phyloP scores from a whole-genome alignment of 1,140 invertebrate genomes.

The Cydia fagiglandana region DNA sequence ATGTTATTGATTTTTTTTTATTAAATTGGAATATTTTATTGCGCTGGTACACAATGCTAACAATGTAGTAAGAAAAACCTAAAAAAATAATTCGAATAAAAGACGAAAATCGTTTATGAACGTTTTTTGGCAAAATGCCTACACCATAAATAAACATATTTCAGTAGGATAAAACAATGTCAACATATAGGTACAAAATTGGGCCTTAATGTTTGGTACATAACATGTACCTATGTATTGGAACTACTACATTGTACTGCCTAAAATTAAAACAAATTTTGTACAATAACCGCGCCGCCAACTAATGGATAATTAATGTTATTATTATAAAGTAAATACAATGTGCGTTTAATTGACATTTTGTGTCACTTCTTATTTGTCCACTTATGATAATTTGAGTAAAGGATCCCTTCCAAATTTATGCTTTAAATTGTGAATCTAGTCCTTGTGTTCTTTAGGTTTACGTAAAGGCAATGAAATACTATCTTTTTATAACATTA shows the following conservation, averaged over 20 bases:
- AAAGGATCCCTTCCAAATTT: slow-evolving; percentile 20
- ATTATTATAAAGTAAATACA: slow-evolving; percentile 17
- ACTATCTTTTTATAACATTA: neutral
- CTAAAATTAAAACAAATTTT: neutral
- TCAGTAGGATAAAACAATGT: no score
- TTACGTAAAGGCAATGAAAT: neutral
- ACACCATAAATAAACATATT: no score
- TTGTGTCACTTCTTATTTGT: slow-evolving; percentile 25
- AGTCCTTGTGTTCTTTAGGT: neutral
- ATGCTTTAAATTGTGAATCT: slow-evolving; percentile 18
- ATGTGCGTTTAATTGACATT: slow-evolving; percentile 8
- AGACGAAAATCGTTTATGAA: no score
- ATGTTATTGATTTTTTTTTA: no score
- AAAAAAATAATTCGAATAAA: no score
- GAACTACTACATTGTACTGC: neutral
- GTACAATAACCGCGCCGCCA: slow-evolving; percentile 21
- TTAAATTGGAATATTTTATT: no score
- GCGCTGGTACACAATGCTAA: no score
- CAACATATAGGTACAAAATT: no score
- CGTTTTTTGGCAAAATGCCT: no score
- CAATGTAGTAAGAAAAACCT: no score
- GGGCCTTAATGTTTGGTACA: no score
- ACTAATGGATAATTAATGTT: neutral
- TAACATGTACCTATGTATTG: no score
- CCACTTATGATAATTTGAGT: neutral